Percentiles rank a stretch among this genome's conserved stretches.
Evolutionary conservation across 2,113 vertebrate genomes (phyloP).

Genomic region (Heteronetta atricapilla): DNA sequence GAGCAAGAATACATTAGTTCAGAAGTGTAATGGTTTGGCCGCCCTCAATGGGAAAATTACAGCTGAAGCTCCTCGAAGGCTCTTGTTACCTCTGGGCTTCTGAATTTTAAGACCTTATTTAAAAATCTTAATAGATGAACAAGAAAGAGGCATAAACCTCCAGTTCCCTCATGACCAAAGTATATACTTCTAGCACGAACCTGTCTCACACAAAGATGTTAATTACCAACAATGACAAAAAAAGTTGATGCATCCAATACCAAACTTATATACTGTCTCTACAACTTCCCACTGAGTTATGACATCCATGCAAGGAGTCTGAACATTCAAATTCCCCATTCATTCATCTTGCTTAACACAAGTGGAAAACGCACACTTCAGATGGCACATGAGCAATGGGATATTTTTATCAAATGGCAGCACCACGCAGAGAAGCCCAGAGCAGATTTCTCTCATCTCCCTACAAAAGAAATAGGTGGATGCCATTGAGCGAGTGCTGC

Average conservation of each 20-base stretch:
- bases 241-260: background rate
- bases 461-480: background rate
- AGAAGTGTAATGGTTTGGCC: background rate
- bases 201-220: background rate
- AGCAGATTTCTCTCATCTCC: slow-evolving; percentile 12
- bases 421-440: background rate
- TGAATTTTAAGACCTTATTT: background rate
- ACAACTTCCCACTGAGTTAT: background rate
- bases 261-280: background rate
- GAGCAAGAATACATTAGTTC: background rate
- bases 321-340: background rate
- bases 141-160: background rate
- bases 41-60: background rate
- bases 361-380: background rate
- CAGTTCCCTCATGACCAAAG: background rate
- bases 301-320: background rate
- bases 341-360: background rate
- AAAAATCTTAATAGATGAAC: slow-evolving; percentile 4
- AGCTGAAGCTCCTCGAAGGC: background rate
- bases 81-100: background rate
- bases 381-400: rapidly evolving
- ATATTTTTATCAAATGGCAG: slow-evolving; percentile 22
- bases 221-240: background rate
- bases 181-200: background rate
- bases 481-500: background rate